A percentile compares a stretch with the other conserved stretches of the same genome.
These are phyloP conservation scores for Scaptomyza polygonia DNA, from an alignment of 2,888 invertebrate genomes.

Conservation along the genomic window DNA sequence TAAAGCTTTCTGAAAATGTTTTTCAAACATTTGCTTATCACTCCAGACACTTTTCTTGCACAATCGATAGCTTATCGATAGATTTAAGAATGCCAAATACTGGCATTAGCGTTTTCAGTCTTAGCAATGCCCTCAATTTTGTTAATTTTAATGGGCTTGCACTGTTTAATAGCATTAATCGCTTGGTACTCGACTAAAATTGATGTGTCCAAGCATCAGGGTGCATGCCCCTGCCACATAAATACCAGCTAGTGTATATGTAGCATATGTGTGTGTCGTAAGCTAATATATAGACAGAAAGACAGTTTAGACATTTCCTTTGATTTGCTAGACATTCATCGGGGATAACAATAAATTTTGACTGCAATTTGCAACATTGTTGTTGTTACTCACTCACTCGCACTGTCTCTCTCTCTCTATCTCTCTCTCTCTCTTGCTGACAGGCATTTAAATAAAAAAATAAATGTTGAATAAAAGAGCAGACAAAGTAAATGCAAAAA, in stretches of 20 bases:
- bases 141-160: conserved; percentile 9
- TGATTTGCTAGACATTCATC: conserved; percentile 65
- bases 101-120: neutral
- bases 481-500: conserved; percentile 41
- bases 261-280: conserved; percentile 5
- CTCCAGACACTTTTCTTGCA: neutral
- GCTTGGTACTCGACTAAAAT: conserved; percentile 39
- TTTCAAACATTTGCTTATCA: no score
- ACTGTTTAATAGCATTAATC: conserved; percentile 18
- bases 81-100: no score
- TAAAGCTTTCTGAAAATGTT: no score
- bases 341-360: conserved; percentile 69
- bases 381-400: neutral
- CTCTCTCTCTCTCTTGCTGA: conserved; percentile 9
- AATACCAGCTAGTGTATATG: conserved; percentile 35
- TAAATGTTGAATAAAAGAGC: conserved; percentile 51
- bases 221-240: conserved; percentile 57
- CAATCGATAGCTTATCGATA: conserved; percentile 1
- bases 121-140: neutral
- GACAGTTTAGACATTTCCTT: conserved; percentile 60
- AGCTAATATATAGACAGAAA: conserved; percentile 42
- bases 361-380: conserved; percentile 67
- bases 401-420: neutral
- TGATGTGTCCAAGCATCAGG: conserved; percentile 57
- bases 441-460: conserved; percentile 44